phyloP scores from a whole-genome alignment of 1,140 invertebrate species.

The Drosophila teissieri region DNA sequence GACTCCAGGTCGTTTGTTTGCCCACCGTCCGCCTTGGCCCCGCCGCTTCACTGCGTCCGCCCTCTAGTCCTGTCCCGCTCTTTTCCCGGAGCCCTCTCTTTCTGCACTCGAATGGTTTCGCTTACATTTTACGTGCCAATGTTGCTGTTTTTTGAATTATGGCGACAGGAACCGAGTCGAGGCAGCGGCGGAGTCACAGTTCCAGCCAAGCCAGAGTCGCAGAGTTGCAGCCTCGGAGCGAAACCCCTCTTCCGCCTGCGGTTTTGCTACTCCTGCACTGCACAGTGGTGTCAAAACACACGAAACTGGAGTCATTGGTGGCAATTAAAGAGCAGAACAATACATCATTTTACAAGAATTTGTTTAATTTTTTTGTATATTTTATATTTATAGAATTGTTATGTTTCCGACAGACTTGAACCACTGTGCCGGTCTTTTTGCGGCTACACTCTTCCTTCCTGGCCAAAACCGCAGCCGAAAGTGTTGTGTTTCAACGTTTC shows the following conservation, averaged over 20 bases:
- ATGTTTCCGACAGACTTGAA: background rate
- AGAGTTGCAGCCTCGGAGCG: conserved; percentile 33
- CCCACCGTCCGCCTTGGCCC: conserved; percentile 18
- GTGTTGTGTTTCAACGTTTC: conserved; percentile 76
- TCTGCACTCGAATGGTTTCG: conserved; percentile 79
- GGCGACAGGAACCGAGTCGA: conserved; percentile 71
- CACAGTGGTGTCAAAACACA: conserved; percentile 9
- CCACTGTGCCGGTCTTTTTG: conserved; percentile 37
- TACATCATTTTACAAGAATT: background rate
- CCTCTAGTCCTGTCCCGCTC: background rate
- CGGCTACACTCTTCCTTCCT: conserved; percentile 44
- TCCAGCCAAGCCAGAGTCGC: conserved; percentile 31
- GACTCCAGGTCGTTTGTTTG: conserved; percentile 75
- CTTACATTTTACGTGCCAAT: conserved; percentile 83
- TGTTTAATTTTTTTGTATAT: background rate
- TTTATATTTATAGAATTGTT: background rate
- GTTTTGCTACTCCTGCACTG: conserved; percentile 43
- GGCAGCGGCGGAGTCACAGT: conserved; percentile 18
- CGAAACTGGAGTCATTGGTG: too few species aligned
- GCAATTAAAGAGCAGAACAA: too few species aligned
- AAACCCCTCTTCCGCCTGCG: conserved; percentile 55
- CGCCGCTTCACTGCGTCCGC: conserved; percentile 14
- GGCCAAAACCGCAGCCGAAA: conserved; percentile 68
- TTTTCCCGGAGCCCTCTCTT: background rate
- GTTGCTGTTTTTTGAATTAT: conserved; percentile 83